Percentiles rank a stretch among this genome's conserved stretches.
Conservation (phyloP, 2,797 vertebrate species). For the Petrocephalus sullivani region DNA sequence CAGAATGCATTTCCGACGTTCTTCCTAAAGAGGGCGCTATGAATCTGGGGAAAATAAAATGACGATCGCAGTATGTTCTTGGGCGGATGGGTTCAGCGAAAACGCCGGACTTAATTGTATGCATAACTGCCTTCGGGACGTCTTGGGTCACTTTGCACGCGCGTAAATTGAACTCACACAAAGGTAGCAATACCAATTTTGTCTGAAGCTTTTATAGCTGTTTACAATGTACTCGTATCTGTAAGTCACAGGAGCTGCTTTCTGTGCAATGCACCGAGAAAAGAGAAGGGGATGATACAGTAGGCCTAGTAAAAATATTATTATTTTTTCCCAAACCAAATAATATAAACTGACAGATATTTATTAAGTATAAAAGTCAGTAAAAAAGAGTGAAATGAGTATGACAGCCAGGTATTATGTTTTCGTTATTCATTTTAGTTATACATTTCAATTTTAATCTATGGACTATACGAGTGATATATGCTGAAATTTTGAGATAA, state of each 20-base stretch:
- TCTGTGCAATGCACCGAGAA: background rate
- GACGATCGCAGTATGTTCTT: background rate
- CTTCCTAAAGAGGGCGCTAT: conserved; percentile 17
- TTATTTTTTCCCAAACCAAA: background rate
- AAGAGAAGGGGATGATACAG: background rate
- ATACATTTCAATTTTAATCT: background rate
- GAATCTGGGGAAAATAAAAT: background rate
- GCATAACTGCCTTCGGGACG: background rate
- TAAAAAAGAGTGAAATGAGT: background rate
- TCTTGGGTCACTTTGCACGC: background rate
- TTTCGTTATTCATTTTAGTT: background rate
- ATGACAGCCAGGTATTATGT: background rate
- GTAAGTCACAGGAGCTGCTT: background rate
- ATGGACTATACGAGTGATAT: background rate
- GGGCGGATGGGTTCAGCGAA: background rate
- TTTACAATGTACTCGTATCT: background rate
- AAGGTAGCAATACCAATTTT: background rate
- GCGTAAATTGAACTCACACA: background rate
- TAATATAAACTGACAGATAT: background rate
- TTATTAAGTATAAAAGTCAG: background rate
- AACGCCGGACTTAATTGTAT: background rate
- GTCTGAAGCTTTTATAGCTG: background rate
- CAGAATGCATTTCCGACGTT: background rate
- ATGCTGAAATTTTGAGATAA: background rate
- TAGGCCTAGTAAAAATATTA: background rate